A percentile compares a stretch with the other conserved stretches of the same genome.
phyloP scores from a whole-genome alignment of 1,140 invertebrate species.

The Musca domestica region DNA sequence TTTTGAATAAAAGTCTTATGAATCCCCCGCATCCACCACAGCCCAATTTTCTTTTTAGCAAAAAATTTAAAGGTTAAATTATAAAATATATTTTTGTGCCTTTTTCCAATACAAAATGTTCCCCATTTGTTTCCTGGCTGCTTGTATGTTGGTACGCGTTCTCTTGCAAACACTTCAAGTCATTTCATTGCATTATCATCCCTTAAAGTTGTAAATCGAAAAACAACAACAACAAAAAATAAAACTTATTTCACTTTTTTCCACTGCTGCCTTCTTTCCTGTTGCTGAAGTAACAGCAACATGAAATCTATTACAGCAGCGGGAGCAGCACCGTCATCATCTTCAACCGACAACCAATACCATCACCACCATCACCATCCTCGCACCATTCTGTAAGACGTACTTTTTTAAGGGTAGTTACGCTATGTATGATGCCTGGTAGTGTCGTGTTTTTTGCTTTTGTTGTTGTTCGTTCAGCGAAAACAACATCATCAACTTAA shows the following conservation, averaged over 20 bases:
- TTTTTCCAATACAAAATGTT: no score
- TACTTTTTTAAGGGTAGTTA: conserved; percentile 12
- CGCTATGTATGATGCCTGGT: not conserved
- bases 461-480: not conserved
- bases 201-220: conserved; percentile 8
- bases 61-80: conserved; percentile 5
- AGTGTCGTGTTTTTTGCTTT: not conserved
- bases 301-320: not conserved
- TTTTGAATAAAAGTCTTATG: no score
- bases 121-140: not conserved
- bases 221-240: not conserved
- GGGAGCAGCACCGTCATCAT: not conserved
- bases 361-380: no score
- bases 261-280: no score
- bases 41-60: no score
- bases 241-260: not conserved
- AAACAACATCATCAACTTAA: conserved; percentile 20
- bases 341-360: not conserved
- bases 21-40: no score
- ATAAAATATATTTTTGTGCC: not conserved
- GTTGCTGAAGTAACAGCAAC: not conserved
- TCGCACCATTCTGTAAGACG: no score
- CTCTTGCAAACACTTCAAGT: not conserved
- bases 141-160: not conserved
- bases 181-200: conserved; percentile 21